These are phyloP conservation scores for Chouioia cunea DNA, from an alignment of 2,888 invertebrate genomes.

Conservation along the genomic window DNA sequence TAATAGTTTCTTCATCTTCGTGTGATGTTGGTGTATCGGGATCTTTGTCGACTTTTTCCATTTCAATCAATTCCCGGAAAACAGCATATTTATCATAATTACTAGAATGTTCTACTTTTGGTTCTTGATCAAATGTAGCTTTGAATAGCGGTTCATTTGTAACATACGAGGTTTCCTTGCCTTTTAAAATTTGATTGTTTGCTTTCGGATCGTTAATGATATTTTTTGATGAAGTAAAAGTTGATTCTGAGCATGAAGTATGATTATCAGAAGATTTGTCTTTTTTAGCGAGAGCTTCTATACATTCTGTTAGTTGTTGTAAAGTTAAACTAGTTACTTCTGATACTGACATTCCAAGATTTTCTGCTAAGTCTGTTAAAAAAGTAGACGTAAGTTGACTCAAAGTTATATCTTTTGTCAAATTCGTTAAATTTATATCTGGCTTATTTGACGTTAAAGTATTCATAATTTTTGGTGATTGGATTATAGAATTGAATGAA, in stretches of 20 bases:
- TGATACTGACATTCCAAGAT: slow-evolving; percentile 81
- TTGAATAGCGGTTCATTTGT: slow-evolving; percentile 72
- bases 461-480: slow-evolving; percentile 60
- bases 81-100: slow-evolving; percentile 88
- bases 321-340: slow-evolving; percentile 88
- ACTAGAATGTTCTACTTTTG: slow-evolving; percentile 70
- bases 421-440: slow-evolving; percentile 54
- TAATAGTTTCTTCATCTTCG: slow-evolving; percentile 45
- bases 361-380: slow-evolving; percentile 82
- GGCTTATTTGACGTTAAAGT: slow-evolving; percentile 52
- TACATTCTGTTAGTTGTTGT: slow-evolving; percentile 86
- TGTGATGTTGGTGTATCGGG: slow-evolving; percentile 54
- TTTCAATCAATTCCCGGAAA: slow-evolving; percentile 85
- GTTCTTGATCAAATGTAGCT: slow-evolving; percentile 76
- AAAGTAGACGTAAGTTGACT: slow-evolving; percentile 86
- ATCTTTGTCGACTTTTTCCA: slow-evolving; percentile 70
- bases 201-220: slow-evolving; percentile 48
- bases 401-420: slow-evolving; percentile 78
- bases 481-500: slow-evolving; percentile 61
- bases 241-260: slow-evolving; percentile 24
- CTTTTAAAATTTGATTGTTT: slow-evolving; percentile 43
- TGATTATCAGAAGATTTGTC: slow-evolving; percentile 57
- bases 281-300: slow-evolving; percentile 70
- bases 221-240: slow-evolving; percentile 26
- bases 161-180: slow-evolving; percentile 51